Evolutionary conservation across 2,888 invertebrate genomes (phyloP).

Genomic region (Drosophila longiperda): DNA sequence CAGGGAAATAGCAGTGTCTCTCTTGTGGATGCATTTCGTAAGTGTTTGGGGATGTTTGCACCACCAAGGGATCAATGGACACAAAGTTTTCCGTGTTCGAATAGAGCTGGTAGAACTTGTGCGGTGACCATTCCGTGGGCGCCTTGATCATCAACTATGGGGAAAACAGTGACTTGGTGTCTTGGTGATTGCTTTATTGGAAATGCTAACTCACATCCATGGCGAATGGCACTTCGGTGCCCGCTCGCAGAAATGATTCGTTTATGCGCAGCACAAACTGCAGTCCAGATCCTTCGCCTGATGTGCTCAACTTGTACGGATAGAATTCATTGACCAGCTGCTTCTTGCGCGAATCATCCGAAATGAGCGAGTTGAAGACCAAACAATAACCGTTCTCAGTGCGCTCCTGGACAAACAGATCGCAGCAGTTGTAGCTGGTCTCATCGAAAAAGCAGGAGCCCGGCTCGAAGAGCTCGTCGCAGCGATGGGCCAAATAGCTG

Average conservation of each 20-base stretch:
- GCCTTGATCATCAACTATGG: constrained; percentile 75
- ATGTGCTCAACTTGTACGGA: constrained; percentile 73
- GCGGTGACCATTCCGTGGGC: constrained; percentile 68
- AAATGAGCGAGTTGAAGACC: constrained; percentile 85
- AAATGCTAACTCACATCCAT: constrained; percentile 53
- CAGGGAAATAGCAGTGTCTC: constrained; percentile 77
- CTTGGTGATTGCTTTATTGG: too few species aligned
- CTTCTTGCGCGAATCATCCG: constrained; percentile 73
- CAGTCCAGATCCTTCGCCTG: constrained; percentile 82
- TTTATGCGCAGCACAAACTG: constrained; percentile 63
- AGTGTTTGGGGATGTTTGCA: constrained; percentile 63
- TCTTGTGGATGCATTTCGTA: constrained; percentile 49
- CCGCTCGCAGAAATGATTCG: constrained; percentile 41
- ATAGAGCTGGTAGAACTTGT: constrained; percentile 55
- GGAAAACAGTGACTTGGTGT: not conserved
- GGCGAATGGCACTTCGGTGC: constrained; percentile 41
- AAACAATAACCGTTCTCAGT: constrained; percentile 85
- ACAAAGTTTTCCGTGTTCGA: constrained; percentile 72
- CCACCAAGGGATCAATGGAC: constrained; percentile 68
- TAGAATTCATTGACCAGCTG: constrained; percentile 65
- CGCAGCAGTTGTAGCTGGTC: constrained; percentile 84
- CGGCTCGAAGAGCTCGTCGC: constrained; percentile 84
- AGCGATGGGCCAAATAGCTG: constrained; percentile 78
- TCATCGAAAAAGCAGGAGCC: constrained; percentile 84
- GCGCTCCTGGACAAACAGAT: constrained; percentile 84